A percentile compares a stretch with the other conserved stretches of the same genome.
These are phyloP conservation scores for Clunio marinus DNA, from an alignment of 2,888 invertebrate species.

Conservation along the genomic window DNA sequence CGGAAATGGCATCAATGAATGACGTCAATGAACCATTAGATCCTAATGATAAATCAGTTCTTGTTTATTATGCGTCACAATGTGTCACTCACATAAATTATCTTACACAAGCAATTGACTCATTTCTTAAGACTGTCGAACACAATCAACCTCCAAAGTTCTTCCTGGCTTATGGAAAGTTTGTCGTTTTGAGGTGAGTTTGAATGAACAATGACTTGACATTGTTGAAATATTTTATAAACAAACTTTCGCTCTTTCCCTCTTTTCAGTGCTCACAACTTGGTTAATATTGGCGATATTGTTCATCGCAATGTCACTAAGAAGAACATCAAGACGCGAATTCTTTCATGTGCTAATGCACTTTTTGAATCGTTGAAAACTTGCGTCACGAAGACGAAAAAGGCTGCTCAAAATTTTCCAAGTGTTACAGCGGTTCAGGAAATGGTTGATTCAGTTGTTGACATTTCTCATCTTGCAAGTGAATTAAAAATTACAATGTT, in stretches of 20 bases:
- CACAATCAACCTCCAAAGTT: constrained; percentile 90
- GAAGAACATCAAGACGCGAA: constrained; percentile 66
- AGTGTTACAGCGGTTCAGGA: constrained; percentile 85
- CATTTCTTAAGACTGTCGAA: constrained; percentile 85
- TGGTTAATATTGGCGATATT: constrained; percentile 92
- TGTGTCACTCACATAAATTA: constrained; percentile 79
- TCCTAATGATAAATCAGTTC: constrained; percentile 74
- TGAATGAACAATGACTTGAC: background rate
- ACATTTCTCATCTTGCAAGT: constrained; percentile 77
- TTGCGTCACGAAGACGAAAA: constrained; percentile 83
- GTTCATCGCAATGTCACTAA: constrained; percentile 80
- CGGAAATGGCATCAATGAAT: constrained; percentile 58
- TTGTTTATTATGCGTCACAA: constrained; percentile 84
- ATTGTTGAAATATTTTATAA: background rate
- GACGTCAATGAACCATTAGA: constrained; percentile 54
- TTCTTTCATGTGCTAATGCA: constrained; percentile 71
- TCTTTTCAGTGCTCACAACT: constrained; percentile 75
- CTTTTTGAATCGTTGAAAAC: constrained; percentile 75
- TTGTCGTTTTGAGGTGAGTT: constrained; percentile 66
- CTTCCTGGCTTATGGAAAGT: constrained; percentile 90
- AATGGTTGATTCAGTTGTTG: constrained; percentile 88
- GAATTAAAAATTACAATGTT: constrained; percentile 72
- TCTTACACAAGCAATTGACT: constrained; percentile 84
- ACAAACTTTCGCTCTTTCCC: background rate
- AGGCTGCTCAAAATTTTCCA: constrained; percentile 87